A percentile compares a stretch with the other conserved stretches of the same genome.
These are phyloP conservation scores for Entomobrya proxima DNA, from an alignment of 2,888 invertebrate genomes.

Conservation along the genomic window DNA sequence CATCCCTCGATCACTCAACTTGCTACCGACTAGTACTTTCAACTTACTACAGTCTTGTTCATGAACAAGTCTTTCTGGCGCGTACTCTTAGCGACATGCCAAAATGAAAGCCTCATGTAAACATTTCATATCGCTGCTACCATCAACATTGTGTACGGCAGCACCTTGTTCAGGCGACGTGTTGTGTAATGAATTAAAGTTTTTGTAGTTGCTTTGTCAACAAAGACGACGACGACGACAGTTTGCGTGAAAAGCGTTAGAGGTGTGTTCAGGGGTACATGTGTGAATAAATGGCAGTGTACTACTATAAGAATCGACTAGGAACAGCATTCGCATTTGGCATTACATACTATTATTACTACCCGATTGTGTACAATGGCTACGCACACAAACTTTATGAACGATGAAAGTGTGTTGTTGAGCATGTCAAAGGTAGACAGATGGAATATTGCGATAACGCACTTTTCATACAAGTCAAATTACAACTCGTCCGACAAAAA, in stretches of 20 bases:
- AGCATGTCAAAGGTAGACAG: background rate
- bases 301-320: too few relatives aligned
- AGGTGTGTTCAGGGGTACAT: conserved; percentile 24
- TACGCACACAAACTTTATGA: background rate
- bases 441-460: conserved; percentile 39
- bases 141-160: background rate
- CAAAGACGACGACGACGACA: conserved; percentile 22
- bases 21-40: background rate
- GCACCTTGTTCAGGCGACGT: background rate
- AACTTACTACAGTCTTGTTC: background rate
- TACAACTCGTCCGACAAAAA: background rate
- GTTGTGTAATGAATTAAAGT: conserved; percentile 52
- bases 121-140: conserved; percentile 13
- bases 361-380: too few relatives aligned
- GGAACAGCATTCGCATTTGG: too few relatives aligned
- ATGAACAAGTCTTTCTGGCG: background rate
- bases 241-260: conserved; percentile 1
- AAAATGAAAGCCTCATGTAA: conserved; percentile 20
- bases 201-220: conserved; percentile 56
- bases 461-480: conserved; percentile 2
- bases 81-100: conserved; percentile 25
- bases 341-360: too few relatives aligned
- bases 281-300: conserved; percentile 36
- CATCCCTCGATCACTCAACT: conserved; percentile 15
- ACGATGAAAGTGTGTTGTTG: background rate